Conservation (phyloP, 2,113 vertebrate genomes). For the Coregonus clupeaformis region DNA sequence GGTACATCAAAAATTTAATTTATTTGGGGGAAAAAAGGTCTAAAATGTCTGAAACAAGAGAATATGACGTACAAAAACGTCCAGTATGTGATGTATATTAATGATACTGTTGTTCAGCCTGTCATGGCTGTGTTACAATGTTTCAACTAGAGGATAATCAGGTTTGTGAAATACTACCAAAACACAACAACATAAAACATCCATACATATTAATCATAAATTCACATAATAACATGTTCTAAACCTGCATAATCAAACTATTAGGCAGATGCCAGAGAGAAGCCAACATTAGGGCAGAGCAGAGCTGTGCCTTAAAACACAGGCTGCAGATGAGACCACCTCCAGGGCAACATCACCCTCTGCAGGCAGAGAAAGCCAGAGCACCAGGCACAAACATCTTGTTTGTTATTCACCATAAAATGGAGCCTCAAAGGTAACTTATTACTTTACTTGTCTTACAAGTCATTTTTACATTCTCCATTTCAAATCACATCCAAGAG, state of each 20-base stretch:
- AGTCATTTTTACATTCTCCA: slow-evolving; percentile 22
- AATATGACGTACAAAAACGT: slow-evolving; percentile 30
- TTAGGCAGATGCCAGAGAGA: slow-evolving; percentile 29
- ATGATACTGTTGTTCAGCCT: background rate
- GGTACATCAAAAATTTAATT: background rate
- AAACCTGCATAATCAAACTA: slow-evolving; percentile 37
- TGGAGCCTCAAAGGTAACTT: slow-evolving; percentile 54
- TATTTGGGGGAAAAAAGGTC: background rate
- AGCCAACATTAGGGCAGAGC: slow-evolving; percentile 39
- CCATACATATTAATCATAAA: slow-evolving; percentile 7
- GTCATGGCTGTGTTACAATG: background rate
- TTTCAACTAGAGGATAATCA: slow-evolving; percentile 10
- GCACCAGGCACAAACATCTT: slow-evolving; percentile 44
- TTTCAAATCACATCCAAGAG: slow-evolving; percentile 3
- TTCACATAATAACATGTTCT: slow-evolving; percentile 23
- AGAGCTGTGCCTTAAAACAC: slow-evolving; percentile 32
- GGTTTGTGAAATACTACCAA: slow-evolving; percentile 8
- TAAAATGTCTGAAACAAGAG: background rate
- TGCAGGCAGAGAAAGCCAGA: slow-evolving; percentile 66
- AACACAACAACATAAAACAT: slow-evolving; percentile 16
- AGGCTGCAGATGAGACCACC: slow-evolving; percentile 51
- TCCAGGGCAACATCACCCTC: slow-evolving; percentile 78
- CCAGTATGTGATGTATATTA: background rate
- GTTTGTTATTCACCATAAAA: slow-evolving; percentile 44
- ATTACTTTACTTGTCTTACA: slow-evolving; percentile 41